These are phyloP conservation scores for Daktulosphaira vitifoliae DNA, from an alignment of 1,140 invertebrate species.

Conservation along the genomic window DNA sequence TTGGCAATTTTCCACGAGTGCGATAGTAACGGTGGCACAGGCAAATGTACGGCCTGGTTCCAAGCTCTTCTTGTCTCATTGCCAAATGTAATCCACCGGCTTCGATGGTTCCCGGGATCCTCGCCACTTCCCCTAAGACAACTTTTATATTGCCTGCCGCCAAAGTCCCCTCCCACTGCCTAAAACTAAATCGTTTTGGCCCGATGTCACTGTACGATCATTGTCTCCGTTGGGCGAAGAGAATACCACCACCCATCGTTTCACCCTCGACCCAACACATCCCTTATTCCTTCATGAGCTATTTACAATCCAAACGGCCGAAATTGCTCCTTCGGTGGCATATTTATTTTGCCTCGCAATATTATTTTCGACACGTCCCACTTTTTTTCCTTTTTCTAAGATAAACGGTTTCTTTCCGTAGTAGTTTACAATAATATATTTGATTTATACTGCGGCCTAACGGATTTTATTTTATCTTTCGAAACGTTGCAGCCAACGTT, in stretches of 20 bases:
- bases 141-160: neutral
- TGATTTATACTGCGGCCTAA: no score
- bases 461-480: no score
- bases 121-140: neutral
- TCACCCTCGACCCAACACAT: neutral
- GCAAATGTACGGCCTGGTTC: neutral
- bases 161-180: neutral
- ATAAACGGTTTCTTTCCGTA: no score
- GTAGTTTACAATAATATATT: no score
- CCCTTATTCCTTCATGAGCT: neutral
- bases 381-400: no score
- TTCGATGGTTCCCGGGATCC: neutral
- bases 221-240: conserved; percentile 19
- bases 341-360: neutral
- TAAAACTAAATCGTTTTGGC: conserved; percentile 27
- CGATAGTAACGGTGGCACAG: neutral
- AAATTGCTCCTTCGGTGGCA: neutral
- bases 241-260: neutral
- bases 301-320: neutral
- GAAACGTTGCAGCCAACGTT: no score
- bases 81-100: conserved; percentile 27
- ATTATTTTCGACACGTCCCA: neutral
- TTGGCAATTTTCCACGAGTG: conserved; percentile 28
- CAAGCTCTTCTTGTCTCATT: conserved; percentile 22
- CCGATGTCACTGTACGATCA: conserved; percentile 27